Percentiles rank a stretch among this genome's conserved stretches.
Evolutionary conservation across 2,797 vertebrate species (phyloP).

Genomic region (Myotis daubentonii): DNA sequence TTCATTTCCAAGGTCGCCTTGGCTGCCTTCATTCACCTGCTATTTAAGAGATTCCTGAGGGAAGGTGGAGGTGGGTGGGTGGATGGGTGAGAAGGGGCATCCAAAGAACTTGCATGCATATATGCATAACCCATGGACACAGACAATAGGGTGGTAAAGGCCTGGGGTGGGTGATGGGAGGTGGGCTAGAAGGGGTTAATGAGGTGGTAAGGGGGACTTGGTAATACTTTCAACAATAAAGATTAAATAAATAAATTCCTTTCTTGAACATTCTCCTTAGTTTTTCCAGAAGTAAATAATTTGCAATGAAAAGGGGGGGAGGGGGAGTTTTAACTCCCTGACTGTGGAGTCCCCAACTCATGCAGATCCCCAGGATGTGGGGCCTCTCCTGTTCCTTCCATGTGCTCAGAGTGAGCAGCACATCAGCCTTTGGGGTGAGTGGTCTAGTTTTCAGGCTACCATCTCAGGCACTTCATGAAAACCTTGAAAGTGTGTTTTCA

Average conservation of each 20-base stretch:
- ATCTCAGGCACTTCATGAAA: neutral
- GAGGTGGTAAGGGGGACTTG: too few species aligned
- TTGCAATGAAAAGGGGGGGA: neutral
- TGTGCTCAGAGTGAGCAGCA: neutral
- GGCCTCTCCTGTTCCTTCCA: neutral
- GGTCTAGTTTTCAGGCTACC: neutral
- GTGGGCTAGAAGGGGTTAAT: too few species aligned
- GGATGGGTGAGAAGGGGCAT: too few species aligned
- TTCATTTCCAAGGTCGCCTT: neutral
- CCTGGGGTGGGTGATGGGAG: too few species aligned
- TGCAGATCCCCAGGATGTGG: neutral
- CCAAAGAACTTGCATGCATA: too few species aligned
- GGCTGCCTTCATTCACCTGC: neutral
- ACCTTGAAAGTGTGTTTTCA: neutral
- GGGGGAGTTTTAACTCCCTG: neutral
- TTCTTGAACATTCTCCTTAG: neutral
- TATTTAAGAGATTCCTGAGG: conserved; percentile 35
- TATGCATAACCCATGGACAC: too few species aligned
- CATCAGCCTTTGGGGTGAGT: neutral
- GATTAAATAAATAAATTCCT: too few species aligned
- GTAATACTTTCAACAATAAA: too few species aligned
- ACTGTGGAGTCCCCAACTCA: neutral
- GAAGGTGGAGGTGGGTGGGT: too few species aligned
- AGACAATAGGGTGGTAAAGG: too few species aligned
- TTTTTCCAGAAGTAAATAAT: conserved; percentile 5